These are phyloP conservation scores for Suillia variegata DNA, from an alignment of 2,888 invertebrate species.

Conservation along the genomic window DNA sequence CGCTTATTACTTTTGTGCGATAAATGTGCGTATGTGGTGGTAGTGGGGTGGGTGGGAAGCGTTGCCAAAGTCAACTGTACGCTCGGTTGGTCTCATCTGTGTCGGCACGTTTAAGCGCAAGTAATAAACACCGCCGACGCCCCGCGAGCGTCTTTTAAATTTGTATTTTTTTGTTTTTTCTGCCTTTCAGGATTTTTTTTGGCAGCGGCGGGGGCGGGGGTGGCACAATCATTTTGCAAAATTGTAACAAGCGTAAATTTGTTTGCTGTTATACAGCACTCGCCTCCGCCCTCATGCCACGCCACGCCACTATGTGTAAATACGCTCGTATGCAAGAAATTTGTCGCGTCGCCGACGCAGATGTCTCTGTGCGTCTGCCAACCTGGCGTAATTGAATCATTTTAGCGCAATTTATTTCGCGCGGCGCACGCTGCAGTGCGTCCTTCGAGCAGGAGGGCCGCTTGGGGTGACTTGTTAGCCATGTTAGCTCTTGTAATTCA, in stretches of 20 bases:
- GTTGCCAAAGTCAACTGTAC: too few species aligned
- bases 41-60: background rate
- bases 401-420: constrained; percentile 34
- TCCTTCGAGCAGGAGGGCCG: too few species aligned
- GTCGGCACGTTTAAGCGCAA: background rate
- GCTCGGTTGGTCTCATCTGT: background rate
- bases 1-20: constrained; percentile 43
- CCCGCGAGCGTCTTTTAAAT: background rate
- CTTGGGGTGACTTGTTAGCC: background rate
- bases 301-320: background rate
- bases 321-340: background rate
- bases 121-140: background rate
- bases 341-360: background rate
- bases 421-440: background rate
- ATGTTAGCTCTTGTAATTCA: background rate
- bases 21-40: background rate
- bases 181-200: too few species aligned
- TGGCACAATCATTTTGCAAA: background rate
- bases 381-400: constrained; percentile 32
- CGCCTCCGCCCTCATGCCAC: background rate
- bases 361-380: background rate
- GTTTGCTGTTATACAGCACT: too few species aligned
- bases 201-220: too few species aligned
- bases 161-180: too few species aligned
- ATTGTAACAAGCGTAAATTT: background rate